Percentiles rank a stretch among this genome's conserved stretches.
phyloP scores from a whole-genome alignment of 2,888 invertebrate species.

The Patella depressa region DNA sequence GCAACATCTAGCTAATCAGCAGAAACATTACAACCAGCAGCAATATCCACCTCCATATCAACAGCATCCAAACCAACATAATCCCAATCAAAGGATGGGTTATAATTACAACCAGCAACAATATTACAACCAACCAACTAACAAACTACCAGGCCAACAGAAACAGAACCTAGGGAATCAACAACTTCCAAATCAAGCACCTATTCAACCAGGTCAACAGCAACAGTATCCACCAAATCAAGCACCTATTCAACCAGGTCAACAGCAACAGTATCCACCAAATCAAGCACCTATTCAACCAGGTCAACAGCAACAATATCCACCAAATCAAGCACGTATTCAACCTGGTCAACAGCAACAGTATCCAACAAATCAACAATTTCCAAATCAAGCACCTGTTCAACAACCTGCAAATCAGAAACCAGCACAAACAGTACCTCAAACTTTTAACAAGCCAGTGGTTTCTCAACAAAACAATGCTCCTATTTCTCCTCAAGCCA shows the following conservation, averaged over 20 bases:
- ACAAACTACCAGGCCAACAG: not conserved
- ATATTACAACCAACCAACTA: not conserved
- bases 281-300: not conserved
- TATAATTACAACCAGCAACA: not conserved
- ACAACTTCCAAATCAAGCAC: not conserved
- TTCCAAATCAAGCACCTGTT: not conserved
- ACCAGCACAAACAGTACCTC: not conserved
- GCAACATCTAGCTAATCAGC: too few species aligned
- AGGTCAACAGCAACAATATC: not conserved
- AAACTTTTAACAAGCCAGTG: not conserved
- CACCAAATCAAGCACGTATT: not conserved
- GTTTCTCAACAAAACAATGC: not conserved
- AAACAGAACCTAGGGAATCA: not conserved
- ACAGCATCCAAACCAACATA: too few species aligned
- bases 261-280: not conserved
- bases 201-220: not conserved
- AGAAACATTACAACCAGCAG: too few species aligned
- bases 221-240: not conserved
- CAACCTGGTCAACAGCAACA: not conserved
- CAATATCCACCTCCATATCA: too few species aligned
- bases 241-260: conserved; percentile 1
- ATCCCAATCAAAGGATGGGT: too few species aligned
- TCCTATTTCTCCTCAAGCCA: not conserved
- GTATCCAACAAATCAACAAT: not conserved
- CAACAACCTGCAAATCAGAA: not conserved